Base-by-base conservation (phyloP, 2,888 invertebrate species). In the Netelia virgata region DNA sequence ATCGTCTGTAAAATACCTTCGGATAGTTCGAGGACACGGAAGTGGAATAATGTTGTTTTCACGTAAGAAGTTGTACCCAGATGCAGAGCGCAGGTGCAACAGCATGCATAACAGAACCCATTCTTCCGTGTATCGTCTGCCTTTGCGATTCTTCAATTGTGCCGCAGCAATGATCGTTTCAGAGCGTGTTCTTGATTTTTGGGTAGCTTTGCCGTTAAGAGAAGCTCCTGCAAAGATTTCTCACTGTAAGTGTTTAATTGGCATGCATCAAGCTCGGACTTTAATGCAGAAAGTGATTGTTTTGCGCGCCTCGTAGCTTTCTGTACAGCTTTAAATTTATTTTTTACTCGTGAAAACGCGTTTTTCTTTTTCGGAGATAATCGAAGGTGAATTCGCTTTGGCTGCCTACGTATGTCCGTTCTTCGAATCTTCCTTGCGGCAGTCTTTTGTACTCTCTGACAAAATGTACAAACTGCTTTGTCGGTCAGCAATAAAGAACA, bases 71-170 rank as follows among this genome's bases (percentile, higher is more conserved):
- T 78, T 73, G 43, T 86, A 85, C 1, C 81, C 80, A 20, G 53
- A 63, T 9, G 83, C 83, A 36, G 83, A 86, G 43, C 85, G 55
- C 79, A 86, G 83, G 75, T 85, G 83, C 57, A 83, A 23, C 20
- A 81, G 9, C 69, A 86, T 78, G 64, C 80, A 79, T 43, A 82
- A 47, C 23, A 86, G 23, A 0, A 85, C 61, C 86, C 86, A 86
- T 8, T 83, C 81, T 43, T 86, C 83, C 11, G 76, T 64, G 36
- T 82, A 86, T 28, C 68, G 66, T 63, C 82, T 72, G 43, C 76
- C 66, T 47, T 68, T 76, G 14, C 18, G 16, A 20, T 57, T 18
- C 50, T 57, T 75, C 5, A 16, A 50, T 36, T 75, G 23, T 9
- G 64, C 68, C 18, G 76, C 68, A 10, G 36, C 76, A 41, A 76